Evolutionary conservation across 1,140 invertebrate genomes (phyloP).

Genomic region (Drosophila quadrilineata): DNA sequence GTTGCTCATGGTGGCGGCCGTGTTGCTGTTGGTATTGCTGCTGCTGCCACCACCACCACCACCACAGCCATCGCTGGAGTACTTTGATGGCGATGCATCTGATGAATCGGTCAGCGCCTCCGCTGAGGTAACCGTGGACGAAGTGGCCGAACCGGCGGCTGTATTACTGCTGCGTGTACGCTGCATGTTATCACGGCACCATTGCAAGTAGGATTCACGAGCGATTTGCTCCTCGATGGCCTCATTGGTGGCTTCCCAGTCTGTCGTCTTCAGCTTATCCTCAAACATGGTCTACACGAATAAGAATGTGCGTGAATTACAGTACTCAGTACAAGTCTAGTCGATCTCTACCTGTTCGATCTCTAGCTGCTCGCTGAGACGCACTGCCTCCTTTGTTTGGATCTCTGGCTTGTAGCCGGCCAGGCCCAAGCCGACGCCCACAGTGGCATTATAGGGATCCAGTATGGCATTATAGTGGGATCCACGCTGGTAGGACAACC

Average conservation of each 20-base stretch:
- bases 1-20: conserved; percentile 29
- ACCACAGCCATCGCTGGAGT: conserved; percentile 44
- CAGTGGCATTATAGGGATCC: conserved; percentile 92
- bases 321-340: not conserved
- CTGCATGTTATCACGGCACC: conserved; percentile 89
- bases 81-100: conserved; percentile 76
- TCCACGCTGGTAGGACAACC: conserved; percentile 94
- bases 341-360: conserved; percentile 87
- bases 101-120: conserved; percentile 65
- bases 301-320: no score
- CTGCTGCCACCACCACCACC: conserved; percentile 6
- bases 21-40: conserved; percentile 5
- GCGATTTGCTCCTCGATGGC: conserved; percentile 95
- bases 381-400: conserved; percentile 89
- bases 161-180: conserved; percentile 80
- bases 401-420: conserved; percentile 91
- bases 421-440: conserved; percentile 93
- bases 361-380: conserved; percentile 91
- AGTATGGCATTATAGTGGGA: conserved; percentile 96
- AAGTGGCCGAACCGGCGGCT: conserved; percentile 67
- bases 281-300: conserved; percentile 90
- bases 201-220: conserved; percentile 94
- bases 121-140: conserved; percentile 76
- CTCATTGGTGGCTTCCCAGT: conserved; percentile 97
- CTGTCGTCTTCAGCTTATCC: conserved; percentile 94